Percentiles rank a stretch among this genome's conserved stretches.
Conservation (phyloP, 2,113 vertebrate genomes). For the Poecile atricapillus region DNA sequence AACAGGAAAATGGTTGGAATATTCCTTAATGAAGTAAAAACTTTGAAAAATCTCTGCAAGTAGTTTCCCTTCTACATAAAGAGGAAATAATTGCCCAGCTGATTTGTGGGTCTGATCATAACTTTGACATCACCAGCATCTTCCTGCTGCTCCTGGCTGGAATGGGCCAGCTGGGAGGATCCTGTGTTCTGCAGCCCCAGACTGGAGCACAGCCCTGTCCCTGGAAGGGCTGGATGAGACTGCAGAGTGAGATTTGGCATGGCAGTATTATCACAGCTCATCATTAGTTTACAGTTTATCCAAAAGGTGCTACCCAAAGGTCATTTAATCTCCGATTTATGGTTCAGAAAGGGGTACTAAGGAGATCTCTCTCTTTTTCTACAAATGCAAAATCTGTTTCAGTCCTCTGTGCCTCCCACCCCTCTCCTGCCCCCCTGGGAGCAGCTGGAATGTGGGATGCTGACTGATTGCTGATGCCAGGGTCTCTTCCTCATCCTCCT, state of each 20-base stretch:
- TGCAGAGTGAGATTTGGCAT: background rate
- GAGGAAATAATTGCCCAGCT: background rate
- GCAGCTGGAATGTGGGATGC: background rate
- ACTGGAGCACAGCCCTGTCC: background rate
- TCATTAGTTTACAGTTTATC: background rate
- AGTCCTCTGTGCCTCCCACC: background rate
- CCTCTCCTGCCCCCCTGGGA: background rate
- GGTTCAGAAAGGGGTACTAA: background rate
- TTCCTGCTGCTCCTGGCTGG: background rate
- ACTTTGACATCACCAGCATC: accelerated
- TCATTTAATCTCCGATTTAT: background rate
- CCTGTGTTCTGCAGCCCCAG: accelerated
- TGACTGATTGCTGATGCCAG: background rate
- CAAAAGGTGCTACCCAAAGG: background rate
- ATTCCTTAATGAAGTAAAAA: background rate
- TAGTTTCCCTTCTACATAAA: background rate
- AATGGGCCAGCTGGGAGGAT: background rate
- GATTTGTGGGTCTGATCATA: background rate
- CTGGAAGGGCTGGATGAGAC: background rate
- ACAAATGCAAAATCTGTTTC: background rate
- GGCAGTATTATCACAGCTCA: background rate
- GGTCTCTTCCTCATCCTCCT: accelerated
- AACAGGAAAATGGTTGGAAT: background rate
- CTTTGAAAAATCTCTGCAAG: background rate
- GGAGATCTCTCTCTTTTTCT: background rate